phyloP scores from a whole-genome alignment of 2,888 invertebrate species.

The Caenorhabditis drosophilae region DNA sequence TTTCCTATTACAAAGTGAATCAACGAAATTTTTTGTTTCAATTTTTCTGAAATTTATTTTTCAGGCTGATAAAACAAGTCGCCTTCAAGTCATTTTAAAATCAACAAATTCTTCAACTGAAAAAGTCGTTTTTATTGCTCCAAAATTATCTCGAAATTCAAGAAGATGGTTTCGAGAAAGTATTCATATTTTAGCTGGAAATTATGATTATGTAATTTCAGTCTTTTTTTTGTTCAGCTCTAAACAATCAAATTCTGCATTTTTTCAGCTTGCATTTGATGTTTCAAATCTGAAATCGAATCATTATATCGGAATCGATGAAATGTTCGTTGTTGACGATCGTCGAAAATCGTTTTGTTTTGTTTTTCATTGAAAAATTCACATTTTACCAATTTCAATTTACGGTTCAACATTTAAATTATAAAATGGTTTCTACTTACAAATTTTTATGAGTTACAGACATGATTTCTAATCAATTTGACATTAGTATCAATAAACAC shows the following conservation, averaged over 20 bases:
- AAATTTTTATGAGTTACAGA: no score
- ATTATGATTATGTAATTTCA: slow-evolving; percentile 59
- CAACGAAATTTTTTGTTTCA: no score
- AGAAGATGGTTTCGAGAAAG: slow-evolving; percentile 64
- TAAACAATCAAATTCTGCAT: background rate
- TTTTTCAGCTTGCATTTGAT: slow-evolving; percentile 60
- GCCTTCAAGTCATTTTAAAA: slow-evolving; percentile 49
- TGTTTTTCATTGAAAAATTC: slow-evolving; percentile 3
- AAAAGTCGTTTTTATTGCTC: slow-evolving; percentile 43
- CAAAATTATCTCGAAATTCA: slow-evolving; percentile 39
- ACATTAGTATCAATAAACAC: no score
- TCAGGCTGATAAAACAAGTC: slow-evolving; percentile 42
- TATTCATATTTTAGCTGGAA: slow-evolving; percentile 44
- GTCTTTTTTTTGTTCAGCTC: background rate
- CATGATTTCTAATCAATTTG: no score
- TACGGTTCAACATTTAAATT: slow-evolving; percentile 1
- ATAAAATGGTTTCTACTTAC: no score
- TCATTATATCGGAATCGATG: slow-evolving; percentile 60
- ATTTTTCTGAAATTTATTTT: background rate
- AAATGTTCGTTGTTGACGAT: slow-evolving; percentile 57
- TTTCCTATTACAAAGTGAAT: slow-evolving; percentile 61
- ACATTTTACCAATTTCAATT: background rate
- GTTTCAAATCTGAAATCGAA: slow-evolving; percentile 52
- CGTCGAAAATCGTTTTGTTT: slow-evolving; percentile 52
- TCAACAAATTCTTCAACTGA: slow-evolving; percentile 38